Evolutionary conservation across 1,140 invertebrate species (phyloP).

Genomic region (Caerostris extrusa): DNA sequence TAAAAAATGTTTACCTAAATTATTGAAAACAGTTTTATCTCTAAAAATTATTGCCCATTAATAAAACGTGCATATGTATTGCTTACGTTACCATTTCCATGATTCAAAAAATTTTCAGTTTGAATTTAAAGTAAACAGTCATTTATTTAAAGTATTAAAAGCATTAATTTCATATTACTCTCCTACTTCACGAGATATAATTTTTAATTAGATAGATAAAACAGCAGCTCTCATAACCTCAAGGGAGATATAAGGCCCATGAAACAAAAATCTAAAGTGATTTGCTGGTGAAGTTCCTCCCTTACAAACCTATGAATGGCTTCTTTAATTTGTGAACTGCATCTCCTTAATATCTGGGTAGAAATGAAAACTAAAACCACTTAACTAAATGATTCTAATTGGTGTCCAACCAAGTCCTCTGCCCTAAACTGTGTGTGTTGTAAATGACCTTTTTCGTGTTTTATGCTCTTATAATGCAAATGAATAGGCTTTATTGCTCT

Average conservation of each 20-base stretch:
- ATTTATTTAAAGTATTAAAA: too few species aligned
- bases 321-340: neutral
- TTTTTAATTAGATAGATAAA: too few species aligned
- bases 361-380: neutral
- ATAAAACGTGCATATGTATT: too few species aligned
- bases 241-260: neutral
- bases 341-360: neutral
- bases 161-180: too few species aligned
- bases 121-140: too few species aligned
- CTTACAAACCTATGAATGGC: neutral
- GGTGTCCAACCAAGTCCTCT: neutral
- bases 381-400: slow-evolving; percentile 19
- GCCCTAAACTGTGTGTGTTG: neutral
- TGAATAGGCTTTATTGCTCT: neutral
- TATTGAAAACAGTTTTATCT: too few species aligned
- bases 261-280: neutral
- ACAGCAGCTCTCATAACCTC: neutral
- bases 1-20: too few species aligned
- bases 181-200: too few species aligned
- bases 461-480: neutral
- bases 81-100: too few species aligned
- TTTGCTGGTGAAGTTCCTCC: neutral
- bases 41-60: too few species aligned
- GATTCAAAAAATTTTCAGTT: too few species aligned
- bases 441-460: neutral